phyloP scores from a whole-genome alignment of 2,113 vertebrate species.

The Oncorhynchus keta region DNA sequence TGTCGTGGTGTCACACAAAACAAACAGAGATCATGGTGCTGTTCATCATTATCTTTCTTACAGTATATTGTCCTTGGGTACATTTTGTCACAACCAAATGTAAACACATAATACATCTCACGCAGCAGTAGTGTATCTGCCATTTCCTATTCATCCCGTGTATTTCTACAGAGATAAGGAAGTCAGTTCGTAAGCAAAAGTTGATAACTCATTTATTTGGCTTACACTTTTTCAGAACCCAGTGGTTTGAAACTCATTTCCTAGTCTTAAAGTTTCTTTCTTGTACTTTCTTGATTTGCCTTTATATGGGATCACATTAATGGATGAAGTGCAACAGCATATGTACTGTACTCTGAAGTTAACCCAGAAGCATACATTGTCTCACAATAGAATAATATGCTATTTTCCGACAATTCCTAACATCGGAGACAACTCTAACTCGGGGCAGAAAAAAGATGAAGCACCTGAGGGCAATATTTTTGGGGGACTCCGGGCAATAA shows the following conservation, averaged over 20 bases:
- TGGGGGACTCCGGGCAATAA: conserved; percentile 55
- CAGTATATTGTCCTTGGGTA: conserved; percentile 19
- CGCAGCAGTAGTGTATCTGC: conserved; percentile 16
- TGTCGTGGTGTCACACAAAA: conserved; percentile 16
- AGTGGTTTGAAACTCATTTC: conserved; percentile 63
- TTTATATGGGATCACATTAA: background rate
- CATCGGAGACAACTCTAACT: conserved; percentile 58
- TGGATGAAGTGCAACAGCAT: too few relatives aligned
- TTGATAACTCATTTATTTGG: conserved; percentile 72
- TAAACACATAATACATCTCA: conserved; percentile 40
- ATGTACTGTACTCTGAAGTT: background rate
- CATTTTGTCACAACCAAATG: conserved; percentile 46
- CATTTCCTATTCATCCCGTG: conserved; percentile 29
- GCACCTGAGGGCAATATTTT: conserved; percentile 63
- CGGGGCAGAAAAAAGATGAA: conserved; percentile 65
- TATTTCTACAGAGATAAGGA: conserved; percentile 53
- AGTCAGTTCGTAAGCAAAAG: conserved; percentile 66
- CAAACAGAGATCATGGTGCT: conserved; percentile 3
- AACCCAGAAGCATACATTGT: background rate
- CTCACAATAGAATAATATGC: conserved; percentile 1
- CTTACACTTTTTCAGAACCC: conserved; percentile 37
- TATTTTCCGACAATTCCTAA: conserved; percentile 39
- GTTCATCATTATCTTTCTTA: conserved; percentile 18
- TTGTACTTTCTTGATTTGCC: conserved; percentile 49
- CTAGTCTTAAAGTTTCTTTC: conserved; percentile 48